phyloP scores from a whole-genome alignment of 2,797 vertebrate genomes.

The Fistularia commersonii region DNA sequence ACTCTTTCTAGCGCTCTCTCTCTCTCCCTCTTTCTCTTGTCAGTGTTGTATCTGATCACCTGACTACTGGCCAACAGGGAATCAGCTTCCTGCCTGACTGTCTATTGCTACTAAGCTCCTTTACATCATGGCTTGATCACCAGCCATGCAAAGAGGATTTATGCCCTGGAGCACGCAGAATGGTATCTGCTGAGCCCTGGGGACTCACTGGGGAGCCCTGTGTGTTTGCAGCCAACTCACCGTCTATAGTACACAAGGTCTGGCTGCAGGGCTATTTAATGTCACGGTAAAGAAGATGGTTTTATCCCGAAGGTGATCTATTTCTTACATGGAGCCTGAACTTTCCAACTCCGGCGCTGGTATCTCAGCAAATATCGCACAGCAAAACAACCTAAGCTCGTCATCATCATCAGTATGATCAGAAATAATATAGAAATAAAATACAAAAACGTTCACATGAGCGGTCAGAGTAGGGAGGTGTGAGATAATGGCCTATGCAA shows the following conservation, averaged over 20 bases:
- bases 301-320: too few species aligned
- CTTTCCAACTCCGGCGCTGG: not conserved
- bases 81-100: conserved; percentile 47
- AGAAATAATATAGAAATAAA: not conserved
- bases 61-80: conserved; percentile 51
- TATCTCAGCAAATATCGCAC: not conserved
- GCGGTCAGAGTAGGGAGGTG: too few species aligned
- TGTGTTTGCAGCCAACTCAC: conserved; percentile 33
- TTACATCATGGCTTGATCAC: conserved; percentile 72
- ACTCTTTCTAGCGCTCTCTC: conserved; percentile 14
- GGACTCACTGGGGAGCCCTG: conserved; percentile 43
- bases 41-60: conserved; percentile 47
- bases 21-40: conserved; percentile 12
- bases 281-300: not conserved
- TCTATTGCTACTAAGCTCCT: conserved; percentile 72
- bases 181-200: conserved; percentile 57
- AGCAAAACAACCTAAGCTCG: not conserved
- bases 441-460: not conserved
- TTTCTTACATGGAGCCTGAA: not conserved
- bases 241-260: conserved; percentile 13
- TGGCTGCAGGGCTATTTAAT: conserved; percentile 1
- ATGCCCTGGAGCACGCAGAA: conserved; percentile 59
- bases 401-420: not conserved
- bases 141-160: conserved; percentile 78
- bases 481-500: conserved; percentile 2